A percentile compares a stretch with the other conserved stretches of the same genome.
phyloP scores from a whole-genome alignment of 2,888 invertebrate genomes.

The Cerceris rybyensis region DNA sequence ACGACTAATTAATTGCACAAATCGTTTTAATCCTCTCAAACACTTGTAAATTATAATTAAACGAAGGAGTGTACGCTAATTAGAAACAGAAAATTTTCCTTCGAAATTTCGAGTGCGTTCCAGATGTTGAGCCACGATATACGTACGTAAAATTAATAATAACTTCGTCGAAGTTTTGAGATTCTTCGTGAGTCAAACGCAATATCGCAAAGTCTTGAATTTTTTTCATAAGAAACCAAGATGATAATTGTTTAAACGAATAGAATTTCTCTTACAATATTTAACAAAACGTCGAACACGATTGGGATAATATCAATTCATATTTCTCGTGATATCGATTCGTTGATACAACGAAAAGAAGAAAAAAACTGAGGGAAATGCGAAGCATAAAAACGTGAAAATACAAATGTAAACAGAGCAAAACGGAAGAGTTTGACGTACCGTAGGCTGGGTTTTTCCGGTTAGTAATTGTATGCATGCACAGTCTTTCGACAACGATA shows the following conservation, averaged over 20 bases:
- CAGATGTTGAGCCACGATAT: conserved; percentile 62
- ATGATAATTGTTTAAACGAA: conserved; percentile 59
- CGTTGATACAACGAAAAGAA: not conserved
- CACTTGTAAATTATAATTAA: conserved; percentile 40
- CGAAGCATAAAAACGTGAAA: not conserved
- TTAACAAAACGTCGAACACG: conserved; percentile 22
- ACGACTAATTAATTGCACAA: too few species aligned
- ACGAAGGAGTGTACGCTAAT: conserved; percentile 52
- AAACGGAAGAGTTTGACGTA: conserved; percentile 16
- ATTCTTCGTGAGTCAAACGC: conserved; percentile 53
- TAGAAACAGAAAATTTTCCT: conserved; percentile 57
- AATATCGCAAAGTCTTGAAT: conserved; percentile 37
- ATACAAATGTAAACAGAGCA: not conserved
- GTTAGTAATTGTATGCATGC: not conserved
- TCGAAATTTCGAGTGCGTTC: conserved; percentile 58
- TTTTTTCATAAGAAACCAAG: conserved; percentile 46
- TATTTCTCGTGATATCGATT: not conserved
- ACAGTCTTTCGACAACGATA: conserved; percentile 58
- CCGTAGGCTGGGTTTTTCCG: conserved; percentile 5
- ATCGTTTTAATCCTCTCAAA: conserved; percentile 17
- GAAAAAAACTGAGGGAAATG: too few species aligned
- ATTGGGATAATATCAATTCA: not conserved
- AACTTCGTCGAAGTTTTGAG: conserved; percentile 59
- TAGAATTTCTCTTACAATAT: conserved; percentile 43
- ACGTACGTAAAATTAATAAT: conserved; percentile 67